A percentile compares a stretch with the other conserved stretches of the same genome.
phyloP scores from a whole-genome alignment of 2,797 vertebrate species.

The Limosa lapponica region DNA sequence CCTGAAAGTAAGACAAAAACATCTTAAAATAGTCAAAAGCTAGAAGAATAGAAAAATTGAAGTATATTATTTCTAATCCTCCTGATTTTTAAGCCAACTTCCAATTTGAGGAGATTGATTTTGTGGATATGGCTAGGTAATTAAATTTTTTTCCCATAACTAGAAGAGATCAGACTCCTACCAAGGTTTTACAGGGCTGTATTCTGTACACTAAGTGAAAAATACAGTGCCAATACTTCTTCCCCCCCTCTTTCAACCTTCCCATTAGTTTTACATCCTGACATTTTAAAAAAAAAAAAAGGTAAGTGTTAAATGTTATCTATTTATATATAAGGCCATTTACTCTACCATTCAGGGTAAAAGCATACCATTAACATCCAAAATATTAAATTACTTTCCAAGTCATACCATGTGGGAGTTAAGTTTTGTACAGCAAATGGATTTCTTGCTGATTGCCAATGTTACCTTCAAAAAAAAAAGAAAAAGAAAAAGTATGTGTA shows the following conservation, averaged over 20 bases:
- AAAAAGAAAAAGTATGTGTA: not conserved
- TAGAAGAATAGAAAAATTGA: not conserved
- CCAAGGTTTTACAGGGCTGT: not conserved
- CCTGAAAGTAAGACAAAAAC: not conserved
- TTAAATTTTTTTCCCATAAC: not conserved
- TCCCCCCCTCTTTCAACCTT: not conserved
- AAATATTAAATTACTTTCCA: constrained; percentile 33
- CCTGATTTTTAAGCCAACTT: not conserved
- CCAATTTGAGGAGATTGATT: not conserved
- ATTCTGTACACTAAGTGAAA: not conserved
- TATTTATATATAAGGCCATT: not conserved
- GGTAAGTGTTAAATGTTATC: constrained; percentile 2
- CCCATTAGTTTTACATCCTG: not conserved
- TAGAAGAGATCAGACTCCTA: not conserved
- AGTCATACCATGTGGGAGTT: not conserved
- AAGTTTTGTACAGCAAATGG: not conserved
- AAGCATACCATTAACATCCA: not conserved
- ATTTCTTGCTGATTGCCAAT: not conserved
- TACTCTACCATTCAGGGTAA: not conserved
- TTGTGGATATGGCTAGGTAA: not conserved
- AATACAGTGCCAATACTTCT: not conserved
- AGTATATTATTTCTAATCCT: not conserved
- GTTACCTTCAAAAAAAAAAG: not conserved
- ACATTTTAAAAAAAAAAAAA: not conserved
- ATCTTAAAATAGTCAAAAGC: not conserved